Evolutionary conservation across 2,797 vertebrate species (phyloP).

Genomic region (Halcyon chelicuti): DNA sequence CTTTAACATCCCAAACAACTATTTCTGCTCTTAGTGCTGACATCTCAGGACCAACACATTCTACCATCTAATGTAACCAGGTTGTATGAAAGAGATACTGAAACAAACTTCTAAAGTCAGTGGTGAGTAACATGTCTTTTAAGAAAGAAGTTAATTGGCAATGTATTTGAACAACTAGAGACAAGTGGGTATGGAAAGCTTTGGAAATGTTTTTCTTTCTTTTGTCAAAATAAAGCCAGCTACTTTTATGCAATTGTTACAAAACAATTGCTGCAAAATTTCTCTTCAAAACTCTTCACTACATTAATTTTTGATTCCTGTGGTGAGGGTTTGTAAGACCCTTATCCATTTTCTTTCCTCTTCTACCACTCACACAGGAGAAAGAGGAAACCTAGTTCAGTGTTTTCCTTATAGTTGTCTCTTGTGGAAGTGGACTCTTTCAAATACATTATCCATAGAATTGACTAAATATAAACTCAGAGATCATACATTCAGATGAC

Average conservation of each 20-base stretch:
- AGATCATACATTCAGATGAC: neutral
- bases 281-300: neutral
- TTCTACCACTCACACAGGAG: neutral
- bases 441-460: neutral
- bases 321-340: neutral
- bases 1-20: neutral
- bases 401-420: neutral
- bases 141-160: neutral
- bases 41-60: neutral
- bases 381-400: neutral
- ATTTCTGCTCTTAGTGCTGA: neutral
- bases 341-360: neutral
- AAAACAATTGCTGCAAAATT: neutral
- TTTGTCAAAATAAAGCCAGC: neutral
- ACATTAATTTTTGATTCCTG: neutral
- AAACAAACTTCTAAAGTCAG: neutral
- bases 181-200: neutral
- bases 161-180: neutral
- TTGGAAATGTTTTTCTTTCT: neutral
- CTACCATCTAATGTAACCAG: neutral
- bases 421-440: neutral
- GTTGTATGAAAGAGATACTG: neutral
- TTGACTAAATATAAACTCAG: neutral
- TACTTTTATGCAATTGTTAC: neutral
- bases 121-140: neutral